phyloP scores from a whole-genome alignment of 2,797 vertebrate genomes.

The Xerus rutilus region DNA sequence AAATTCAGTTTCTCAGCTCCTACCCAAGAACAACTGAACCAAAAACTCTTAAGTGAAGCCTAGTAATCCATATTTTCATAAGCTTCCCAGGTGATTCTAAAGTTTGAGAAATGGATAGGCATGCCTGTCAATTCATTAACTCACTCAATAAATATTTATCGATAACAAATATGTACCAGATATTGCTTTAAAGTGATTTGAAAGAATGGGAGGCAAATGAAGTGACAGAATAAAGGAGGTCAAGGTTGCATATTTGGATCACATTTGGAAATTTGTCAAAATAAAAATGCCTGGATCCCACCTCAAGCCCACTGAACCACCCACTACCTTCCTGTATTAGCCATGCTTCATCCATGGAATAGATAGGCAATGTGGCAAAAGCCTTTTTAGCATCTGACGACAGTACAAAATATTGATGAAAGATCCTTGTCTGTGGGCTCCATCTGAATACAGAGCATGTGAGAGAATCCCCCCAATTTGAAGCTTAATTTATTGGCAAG shows the following conservation, averaged over 20 bases:
- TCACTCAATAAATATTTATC: constrained; percentile 21
- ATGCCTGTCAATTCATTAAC: background rate
- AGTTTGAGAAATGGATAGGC: background rate
- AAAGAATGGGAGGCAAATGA: background rate
- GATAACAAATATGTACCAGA: background rate
- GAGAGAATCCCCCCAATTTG: background rate
- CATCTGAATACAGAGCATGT: background rate
- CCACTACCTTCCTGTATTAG: background rate
- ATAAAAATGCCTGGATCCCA: background rate
- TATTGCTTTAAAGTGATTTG: constrained; percentile 2
- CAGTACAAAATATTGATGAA: background rate
- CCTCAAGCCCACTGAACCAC: background rate
- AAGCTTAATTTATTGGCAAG: background rate
- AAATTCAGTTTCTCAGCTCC: background rate
- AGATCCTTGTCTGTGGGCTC: background rate
- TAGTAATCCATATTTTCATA: background rate
- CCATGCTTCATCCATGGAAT: background rate
- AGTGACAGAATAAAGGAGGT: background rate
- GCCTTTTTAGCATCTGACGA: background rate
- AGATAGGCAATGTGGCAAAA: background rate
- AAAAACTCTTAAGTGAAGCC: constrained; percentile 4
- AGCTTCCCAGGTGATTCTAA: background rate
- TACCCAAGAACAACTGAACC: background rate
- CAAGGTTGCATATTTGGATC: background rate
- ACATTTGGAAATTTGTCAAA: background rate